Conservation (phyloP, 92 coral and sea anemone species). For the Epizoanthus stellaris region DNA sequence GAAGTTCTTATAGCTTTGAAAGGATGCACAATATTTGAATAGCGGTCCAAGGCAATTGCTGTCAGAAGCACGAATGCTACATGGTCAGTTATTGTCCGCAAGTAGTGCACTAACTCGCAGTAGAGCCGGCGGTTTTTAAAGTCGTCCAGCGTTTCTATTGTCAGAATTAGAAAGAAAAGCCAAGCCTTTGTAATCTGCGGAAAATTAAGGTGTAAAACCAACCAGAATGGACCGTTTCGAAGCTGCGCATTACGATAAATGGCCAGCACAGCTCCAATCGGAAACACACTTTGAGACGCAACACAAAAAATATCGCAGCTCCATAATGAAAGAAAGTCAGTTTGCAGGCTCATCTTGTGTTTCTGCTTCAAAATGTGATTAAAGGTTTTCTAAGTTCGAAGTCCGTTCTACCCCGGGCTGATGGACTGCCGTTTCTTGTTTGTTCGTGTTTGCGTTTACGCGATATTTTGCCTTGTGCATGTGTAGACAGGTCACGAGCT, state of each 20-base stretch:
- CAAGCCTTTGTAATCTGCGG: constrained; percentile 24
- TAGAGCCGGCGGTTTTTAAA: not conserved
- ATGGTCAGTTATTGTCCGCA: constrained; percentile 26
- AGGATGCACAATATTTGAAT: constrained; percentile 38
- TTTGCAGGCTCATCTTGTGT: no score
- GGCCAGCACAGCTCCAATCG: not conserved
- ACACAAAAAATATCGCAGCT: not conserved
- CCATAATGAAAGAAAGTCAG: not conserved
- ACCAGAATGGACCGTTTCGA: constrained; percentile 38
- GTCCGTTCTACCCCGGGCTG: no score
- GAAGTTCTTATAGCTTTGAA: constrained; percentile 17
- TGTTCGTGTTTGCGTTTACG: no score
- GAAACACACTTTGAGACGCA: not conserved
- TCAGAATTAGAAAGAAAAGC: constrained; percentile 7
- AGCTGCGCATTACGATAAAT: constrained; percentile 25
- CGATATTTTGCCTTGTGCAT: no score
- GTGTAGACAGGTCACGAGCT: no score
- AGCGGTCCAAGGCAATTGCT: constrained; percentile 29
- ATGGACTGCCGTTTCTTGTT: no score
- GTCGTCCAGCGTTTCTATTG: not conserved
- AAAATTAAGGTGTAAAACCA: constrained; percentile 19
- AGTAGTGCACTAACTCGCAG: not conserved
- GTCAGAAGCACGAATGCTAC: constrained; percentile 9
- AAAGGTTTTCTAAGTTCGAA: no score
- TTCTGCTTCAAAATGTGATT: no score